phyloP scores from a whole-genome alignment of 2,888 invertebrate genomes.

The Amitus sp. region DNA sequence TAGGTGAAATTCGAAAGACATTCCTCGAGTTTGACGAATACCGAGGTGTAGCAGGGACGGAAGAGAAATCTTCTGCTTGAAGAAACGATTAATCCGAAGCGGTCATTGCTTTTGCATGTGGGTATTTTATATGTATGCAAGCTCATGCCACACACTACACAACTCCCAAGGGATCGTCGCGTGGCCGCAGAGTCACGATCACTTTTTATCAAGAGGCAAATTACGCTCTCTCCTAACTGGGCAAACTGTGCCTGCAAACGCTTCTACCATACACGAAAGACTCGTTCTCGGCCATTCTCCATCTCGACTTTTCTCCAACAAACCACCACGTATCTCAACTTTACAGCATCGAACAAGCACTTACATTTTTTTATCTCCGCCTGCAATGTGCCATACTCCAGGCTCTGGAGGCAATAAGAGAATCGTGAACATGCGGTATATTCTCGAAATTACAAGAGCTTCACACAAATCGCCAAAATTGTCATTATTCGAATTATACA shows the following conservation, averaged over 20 bases:
- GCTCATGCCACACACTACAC: conserved; percentile 35
- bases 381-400: too few species aligned
- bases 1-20: background rate
- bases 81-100: conserved; percentile 43
- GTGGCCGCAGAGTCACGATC: conserved; percentile 41
- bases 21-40: background rate
- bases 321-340: too few species aligned
- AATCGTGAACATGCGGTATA: too few species aligned
- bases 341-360: too few species aligned
- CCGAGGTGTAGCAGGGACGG: conserved; percentile 22
- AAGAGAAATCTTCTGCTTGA: conserved; percentile 53
- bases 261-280: conserved; percentile 14
- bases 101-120: conserved; percentile 41
- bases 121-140: conserved; percentile 27
- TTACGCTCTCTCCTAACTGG: conserved; percentile 37
- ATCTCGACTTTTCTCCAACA: too few species aligned
- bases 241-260: conserved; percentile 26
- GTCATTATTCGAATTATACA: too few species aligned
- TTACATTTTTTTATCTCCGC: too few species aligned
- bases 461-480: too few species aligned
- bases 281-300: conserved; percentile 29
- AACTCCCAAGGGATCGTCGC: conserved; percentile 38
- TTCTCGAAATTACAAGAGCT: too few species aligned
- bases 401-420: too few species aligned
- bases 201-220: conserved; percentile 38